These are phyloP conservation scores for Alosa sapidissima DNA, from an alignment of 2,797 vertebrate species.

Conservation along the genomic window DNA sequence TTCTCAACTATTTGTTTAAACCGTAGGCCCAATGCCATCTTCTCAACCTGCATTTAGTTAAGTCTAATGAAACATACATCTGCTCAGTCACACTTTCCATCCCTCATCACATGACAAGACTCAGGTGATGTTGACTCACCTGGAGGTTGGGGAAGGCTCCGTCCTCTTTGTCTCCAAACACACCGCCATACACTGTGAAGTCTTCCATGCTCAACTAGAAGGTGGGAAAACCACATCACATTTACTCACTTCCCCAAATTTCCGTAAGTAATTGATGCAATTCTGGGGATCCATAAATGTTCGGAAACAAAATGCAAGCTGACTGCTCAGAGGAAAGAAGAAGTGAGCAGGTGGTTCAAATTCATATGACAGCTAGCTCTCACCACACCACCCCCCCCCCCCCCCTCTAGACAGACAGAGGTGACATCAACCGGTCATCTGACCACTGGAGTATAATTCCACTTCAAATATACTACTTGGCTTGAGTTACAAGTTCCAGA, in stretches of 20 bases:
- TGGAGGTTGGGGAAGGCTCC: constrained; percentile 81
- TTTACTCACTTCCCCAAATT: not conserved
- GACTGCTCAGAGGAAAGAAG: constrained; percentile 44
- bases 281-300: constrained; percentile 51
- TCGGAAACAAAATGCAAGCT: not conserved
- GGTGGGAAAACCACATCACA: not conserved
- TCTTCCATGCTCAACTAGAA: constrained; percentile 86
- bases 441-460: not conserved
- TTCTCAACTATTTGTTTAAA: not conserved
- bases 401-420: too few relatives aligned
- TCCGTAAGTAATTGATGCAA: not conserved
- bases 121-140: constrained; percentile 64
- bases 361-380: constrained; percentile 62
- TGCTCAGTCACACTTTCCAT: not conserved
- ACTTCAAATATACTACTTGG: too few relatives aligned
- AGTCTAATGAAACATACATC: not conserved
- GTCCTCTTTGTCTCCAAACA: constrained; percentile 86
- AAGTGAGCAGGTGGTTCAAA: constrained; percentile 60
- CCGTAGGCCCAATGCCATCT: not conserved
- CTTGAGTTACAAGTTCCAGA: too few relatives aligned
- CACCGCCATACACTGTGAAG: constrained; percentile 85
- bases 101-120: not conserved
- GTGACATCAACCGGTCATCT: not conserved
- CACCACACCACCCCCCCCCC: too few relatives aligned
- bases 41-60: not conserved